phyloP scores from a whole-genome alignment of 1,140 invertebrate species.

The Portunus trituberculatus region DNA sequence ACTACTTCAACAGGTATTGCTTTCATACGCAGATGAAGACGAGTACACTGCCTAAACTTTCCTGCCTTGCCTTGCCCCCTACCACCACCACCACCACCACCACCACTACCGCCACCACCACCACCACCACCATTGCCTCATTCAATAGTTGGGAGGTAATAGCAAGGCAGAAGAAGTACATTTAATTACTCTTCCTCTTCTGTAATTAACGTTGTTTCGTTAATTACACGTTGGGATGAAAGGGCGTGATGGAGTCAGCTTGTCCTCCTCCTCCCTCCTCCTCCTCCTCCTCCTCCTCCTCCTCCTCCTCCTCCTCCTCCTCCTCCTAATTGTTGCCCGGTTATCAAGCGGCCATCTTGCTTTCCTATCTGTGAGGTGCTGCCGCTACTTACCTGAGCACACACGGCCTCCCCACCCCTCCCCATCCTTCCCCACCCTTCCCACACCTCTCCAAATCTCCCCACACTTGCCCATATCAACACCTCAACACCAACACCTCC shows the following conservation, averaged over 20 bases:
- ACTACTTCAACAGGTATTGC: background rate
- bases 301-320: background rate
- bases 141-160: too few relatives aligned
- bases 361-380: background rate
- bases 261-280: slow-evolving; percentile 16
- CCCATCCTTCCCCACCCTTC: too few relatives aligned
- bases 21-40: slow-evolving; percentile 68
- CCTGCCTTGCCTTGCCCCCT: background rate
- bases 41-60: slow-evolving; percentile 15
- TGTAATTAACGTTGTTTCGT: slow-evolving; percentile 68
- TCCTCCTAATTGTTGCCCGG: background rate
- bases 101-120: too few relatives aligned
- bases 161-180: slow-evolving; percentile 43
- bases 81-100: too few relatives aligned
- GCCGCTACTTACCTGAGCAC: too few relatives aligned
- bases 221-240: slow-evolving; percentile 64
- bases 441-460: too few relatives aligned
- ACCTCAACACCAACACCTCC: too few relatives aligned
- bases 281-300: slow-evolving; percentile 40
- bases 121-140: too few relatives aligned
- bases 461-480: too few relatives aligned
- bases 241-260: too few relatives aligned
- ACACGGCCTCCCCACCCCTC: too few relatives aligned
- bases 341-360: background rate
- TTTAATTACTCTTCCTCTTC: slow-evolving; percentile 68